Conservation (phyloP, 2,797 vertebrate genomes). For the Sebastiscus albofasciatus region DNA sequence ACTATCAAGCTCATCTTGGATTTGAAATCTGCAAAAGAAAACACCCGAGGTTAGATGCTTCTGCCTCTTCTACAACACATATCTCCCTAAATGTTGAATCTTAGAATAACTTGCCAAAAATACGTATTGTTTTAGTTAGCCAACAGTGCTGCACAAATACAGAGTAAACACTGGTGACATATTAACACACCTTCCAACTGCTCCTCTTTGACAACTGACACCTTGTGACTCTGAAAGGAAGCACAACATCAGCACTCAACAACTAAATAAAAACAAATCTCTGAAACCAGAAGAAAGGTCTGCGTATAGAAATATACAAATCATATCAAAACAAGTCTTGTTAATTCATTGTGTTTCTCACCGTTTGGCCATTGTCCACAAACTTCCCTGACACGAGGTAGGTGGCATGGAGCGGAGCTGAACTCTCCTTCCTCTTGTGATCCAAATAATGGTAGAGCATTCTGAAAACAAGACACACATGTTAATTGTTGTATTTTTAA, state of each 20-base stretch:
- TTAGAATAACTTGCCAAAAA: background rate
- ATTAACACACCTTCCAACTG: constrained; percentile 89
- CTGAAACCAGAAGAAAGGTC: background rate
- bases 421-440: constrained; percentile 91
- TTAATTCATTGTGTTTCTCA: constrained; percentile 59
- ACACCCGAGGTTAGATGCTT: background rate
- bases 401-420: constrained; percentile 89
- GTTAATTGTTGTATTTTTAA: background rate
- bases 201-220: constrained; percentile 94
- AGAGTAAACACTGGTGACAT: background rate
- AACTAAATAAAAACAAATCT: background rate
- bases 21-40: constrained; percentile 85
- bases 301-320: background rate
- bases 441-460: constrained; percentile 97
- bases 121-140: background rate
- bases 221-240: constrained; percentile 90
- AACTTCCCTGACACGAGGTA: constrained; percentile 92
- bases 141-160: background rate
- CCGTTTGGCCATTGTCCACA: constrained; percentile 85
- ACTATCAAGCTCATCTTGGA: constrained; percentile 87
- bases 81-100: background rate
- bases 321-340: fast-evolving
- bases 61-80: background rate
- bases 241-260: background rate
- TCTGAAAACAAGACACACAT: constrained; percentile 68